A percentile compares a stretch with the other conserved stretches of the same genome.
Evolutionary conservation across 2,113 vertebrate species (phyloP).

Genomic region (Tyrannus savana): DNA sequence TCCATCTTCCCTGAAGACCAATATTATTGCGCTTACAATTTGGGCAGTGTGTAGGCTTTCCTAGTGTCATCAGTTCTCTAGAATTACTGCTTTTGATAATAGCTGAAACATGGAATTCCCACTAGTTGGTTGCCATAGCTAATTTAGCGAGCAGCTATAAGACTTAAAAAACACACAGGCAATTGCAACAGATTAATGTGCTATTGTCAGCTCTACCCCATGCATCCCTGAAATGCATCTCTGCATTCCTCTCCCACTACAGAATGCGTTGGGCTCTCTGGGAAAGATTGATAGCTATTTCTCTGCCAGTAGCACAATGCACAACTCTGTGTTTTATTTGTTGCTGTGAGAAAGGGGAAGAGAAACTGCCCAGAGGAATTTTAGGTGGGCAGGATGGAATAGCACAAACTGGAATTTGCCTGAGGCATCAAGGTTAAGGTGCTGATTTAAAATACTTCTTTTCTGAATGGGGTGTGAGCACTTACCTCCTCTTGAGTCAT

Average conservation of each 20-base stretch:
- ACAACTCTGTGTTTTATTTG: not conserved
- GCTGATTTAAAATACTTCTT: not conserved
- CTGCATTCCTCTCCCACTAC: conserved; percentile 10
- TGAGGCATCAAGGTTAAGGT: not conserved
- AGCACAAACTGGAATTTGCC: not conserved
- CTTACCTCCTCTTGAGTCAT: not conserved
- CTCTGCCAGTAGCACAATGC: not conserved
- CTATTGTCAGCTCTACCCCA: not conserved
- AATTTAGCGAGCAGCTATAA: not conserved
- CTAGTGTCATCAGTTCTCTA: not conserved
- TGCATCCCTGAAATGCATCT: not conserved
- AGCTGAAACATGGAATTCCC: not conserved
- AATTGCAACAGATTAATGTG: not conserved
- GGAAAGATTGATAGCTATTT: not conserved
- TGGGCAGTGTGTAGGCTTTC: not conserved
- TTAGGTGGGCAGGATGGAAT: not conserved
- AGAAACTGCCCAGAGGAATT: not conserved
- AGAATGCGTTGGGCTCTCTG: not conserved
- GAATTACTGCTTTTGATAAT: not conserved
- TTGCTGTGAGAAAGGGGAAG: not conserved
- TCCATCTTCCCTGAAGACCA: not conserved
- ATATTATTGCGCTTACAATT: not conserved
- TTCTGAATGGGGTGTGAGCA: not conserved
- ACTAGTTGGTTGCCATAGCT: not conserved
- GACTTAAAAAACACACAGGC: not conserved